Conservation (phyloP, 2,888 invertebrate genomes). For the Silvanus unidentatus region DNA sequence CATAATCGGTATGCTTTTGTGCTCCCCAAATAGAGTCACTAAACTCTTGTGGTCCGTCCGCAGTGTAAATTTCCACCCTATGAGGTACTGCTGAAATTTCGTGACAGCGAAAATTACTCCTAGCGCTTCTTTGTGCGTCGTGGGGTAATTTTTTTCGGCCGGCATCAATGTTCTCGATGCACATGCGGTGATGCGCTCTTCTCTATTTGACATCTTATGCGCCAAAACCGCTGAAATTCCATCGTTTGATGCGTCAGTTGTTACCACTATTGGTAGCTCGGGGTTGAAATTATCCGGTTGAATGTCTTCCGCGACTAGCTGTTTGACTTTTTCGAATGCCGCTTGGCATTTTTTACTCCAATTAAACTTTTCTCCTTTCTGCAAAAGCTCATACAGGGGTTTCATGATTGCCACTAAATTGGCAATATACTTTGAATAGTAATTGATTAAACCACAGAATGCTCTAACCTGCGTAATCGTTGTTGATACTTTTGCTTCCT, state of each 20-base stretch:
- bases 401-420: no score
- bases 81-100: slow-evolving; percentile 36
- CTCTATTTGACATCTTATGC: slow-evolving; percentile 1
- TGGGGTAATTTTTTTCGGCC: slow-evolving; percentile 8
- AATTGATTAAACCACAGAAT: slow-evolving; percentile 15
- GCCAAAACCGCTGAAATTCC: slow-evolving; percentile 11
- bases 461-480: slow-evolving; percentile 14
- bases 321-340: slow-evolving; percentile 12
- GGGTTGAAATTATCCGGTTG: slow-evolving; percentile 15
- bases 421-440: slow-evolving; percentile 15
- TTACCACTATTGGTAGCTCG: slow-evolving; percentile 9
- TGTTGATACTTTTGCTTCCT: no score
- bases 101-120: slow-evolving; percentile 32
- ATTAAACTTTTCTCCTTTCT: slow-evolving; percentile 11
- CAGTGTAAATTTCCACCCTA: slow-evolving; percentile 20
- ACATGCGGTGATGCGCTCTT: slow-evolving; percentile 9
- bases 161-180: slow-evolving; percentile 9
- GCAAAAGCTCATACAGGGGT: slow-evolving; percentile 7
- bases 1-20: slow-evolving; percentile 30
- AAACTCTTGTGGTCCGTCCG: slow-evolving; percentile 11
- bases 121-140: slow-evolving; percentile 24
- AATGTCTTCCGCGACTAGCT: slow-evolving; percentile 8
- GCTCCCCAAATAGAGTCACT: slow-evolving; percentile 11
- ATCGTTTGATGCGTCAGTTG: slow-evolving; percentile 8
- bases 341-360: slow-evolving; percentile 13